Evolutionary conservation across 2,113 vertebrate species (phyloP), one percentile per base, ranked within the genome.

Genomic region (Tonatia bakeri): DNA sequence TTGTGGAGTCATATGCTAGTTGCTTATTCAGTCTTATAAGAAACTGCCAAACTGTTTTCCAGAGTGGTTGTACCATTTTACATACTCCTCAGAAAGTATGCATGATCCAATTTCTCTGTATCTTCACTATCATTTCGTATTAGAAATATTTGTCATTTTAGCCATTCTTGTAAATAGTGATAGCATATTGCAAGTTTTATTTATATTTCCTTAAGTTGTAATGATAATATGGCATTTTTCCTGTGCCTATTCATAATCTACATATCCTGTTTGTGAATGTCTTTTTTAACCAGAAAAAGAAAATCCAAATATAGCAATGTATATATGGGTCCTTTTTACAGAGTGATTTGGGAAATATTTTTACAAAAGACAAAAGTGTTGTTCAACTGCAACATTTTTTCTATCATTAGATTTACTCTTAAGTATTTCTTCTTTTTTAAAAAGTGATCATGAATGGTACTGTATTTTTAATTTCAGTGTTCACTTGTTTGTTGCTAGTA

Each of bases 21-120:
- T 94, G 45, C 54, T 67, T 87, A 67, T 96, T 94, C 45, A n/a
- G n/a, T 65, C 36, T 85, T 97, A 82, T 59, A 90, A 82, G 28
- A 77, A 87, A 64, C 10, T 82, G 28, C 26, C 61, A 82, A 93
- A 72, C 61, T 43, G 1, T 90, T 90, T 92, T 38, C 43, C 28
- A 97, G n/a, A 65, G 76, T 90, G 43, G 24, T 36, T 69, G 7
- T 92, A 59, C 72, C 65, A 54, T 81, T 94, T 94, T 92, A 80
- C 59, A 69, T 90, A 64, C 45, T 61, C 16, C 54, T 45, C 12
- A 38, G 47, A 65, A 94, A 76, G 69, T 81, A 36, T 89, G 26
- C 47, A 36, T 31, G 47, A 75, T 92, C 28, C 40, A 89, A 8
- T 92, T 61, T 95, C 64, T 89, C 16, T 52, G 56, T 12, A 92